phyloP scores from a whole-genome alignment of 2,888 invertebrate species.

The Rhagonycha fulva region DNA sequence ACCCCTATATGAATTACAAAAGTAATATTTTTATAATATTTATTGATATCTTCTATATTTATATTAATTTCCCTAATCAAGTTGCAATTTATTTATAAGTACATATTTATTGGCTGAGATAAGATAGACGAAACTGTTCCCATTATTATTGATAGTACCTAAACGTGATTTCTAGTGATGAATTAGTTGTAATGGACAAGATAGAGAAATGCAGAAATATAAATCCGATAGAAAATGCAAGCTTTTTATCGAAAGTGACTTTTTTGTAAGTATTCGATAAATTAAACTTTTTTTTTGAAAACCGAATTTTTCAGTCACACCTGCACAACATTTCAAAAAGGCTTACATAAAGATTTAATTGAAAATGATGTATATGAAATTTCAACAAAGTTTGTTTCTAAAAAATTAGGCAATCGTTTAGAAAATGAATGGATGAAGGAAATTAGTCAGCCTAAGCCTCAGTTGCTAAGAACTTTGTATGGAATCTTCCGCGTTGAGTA shows the following conservation, averaged over 20 bases:
- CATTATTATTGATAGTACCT: neutral
- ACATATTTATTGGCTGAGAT: neutral
- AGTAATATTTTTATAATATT: no score
- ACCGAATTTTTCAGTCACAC: conserved; percentile 62
- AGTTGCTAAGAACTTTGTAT: conserved; percentile 5
- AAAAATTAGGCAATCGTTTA: conserved; percentile 55
- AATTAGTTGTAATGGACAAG: conserved; percentile 55
- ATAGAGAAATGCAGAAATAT: conserved; percentile 58
- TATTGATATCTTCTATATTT: no score
- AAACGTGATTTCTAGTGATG: no score
- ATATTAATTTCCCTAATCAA: no score
- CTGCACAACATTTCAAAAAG: conserved; percentile 65
- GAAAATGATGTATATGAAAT: conserved; percentile 63
- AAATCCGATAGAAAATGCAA: conserved; percentile 69
- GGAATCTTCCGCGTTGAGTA: conserved; percentile 28
- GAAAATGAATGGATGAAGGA: conserved; percentile 44
- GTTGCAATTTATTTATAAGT: neutral
- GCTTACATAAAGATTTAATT: conserved; percentile 65
- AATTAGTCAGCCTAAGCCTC: conserved; percentile 26
- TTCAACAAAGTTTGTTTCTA: conserved; percentile 57
- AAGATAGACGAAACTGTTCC: neutral
- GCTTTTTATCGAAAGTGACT: conserved; percentile 64
- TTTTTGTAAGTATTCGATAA: conserved; percentile 64
- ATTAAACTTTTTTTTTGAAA: neutral
- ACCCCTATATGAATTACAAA: no score